These are phyloP conservation scores for Merops nubicus DNA, from an alignment of 2,113 vertebrate species.

Conservation along the genomic window DNA sequence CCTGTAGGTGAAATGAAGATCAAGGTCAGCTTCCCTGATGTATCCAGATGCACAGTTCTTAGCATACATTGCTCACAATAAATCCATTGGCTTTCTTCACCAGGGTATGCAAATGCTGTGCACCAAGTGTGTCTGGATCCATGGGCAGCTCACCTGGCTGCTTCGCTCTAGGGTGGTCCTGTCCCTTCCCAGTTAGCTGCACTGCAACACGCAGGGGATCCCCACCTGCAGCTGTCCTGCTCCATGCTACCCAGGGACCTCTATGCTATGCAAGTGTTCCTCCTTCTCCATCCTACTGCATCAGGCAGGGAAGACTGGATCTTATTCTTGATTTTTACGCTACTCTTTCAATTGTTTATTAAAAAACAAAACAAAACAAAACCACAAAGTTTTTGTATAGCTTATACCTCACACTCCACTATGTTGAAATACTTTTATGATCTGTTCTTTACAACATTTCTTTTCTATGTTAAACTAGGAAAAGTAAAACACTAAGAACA, in stretches of 20 bases:
- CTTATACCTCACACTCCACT: neutral
- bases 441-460: neutral
- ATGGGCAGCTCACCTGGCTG: neutral
- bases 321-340: neutral
- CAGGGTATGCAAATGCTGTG: neutral
- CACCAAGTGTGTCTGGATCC: neutral
- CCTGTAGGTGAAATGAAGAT: neutral
- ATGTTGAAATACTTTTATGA: neutral
- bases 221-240: neutral
- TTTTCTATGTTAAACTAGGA: neutral
- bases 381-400: neutral
- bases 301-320: neutral
- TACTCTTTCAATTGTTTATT: neutral
- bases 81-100: neutral
- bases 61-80: neutral
- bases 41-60: neutral
- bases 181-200: neutral
- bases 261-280: neutral
- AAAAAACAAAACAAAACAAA: no score
- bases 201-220: fast-evolving
- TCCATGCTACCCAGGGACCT: neutral
- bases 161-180: neutral
- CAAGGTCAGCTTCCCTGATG: neutral
- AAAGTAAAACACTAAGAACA: neutral
- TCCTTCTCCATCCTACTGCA: neutral